These are phyloP conservation scores for Zaprionus ghesquierei DNA, from an alignment of 1,140 invertebrate genomes.

Conservation along the genomic window DNA sequence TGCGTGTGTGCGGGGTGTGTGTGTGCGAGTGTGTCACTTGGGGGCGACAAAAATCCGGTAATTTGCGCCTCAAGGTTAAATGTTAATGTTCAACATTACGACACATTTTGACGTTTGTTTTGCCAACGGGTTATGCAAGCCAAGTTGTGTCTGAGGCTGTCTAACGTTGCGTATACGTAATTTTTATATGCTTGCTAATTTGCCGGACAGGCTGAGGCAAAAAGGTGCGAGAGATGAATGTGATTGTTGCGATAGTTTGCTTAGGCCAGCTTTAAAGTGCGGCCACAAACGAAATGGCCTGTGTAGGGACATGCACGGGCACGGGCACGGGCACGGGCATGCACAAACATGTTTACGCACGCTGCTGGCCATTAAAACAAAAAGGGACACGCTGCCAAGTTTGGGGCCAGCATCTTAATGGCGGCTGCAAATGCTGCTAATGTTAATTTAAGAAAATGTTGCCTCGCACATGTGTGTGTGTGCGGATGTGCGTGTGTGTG, in stretches of 20 bases:
- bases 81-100: constrained; percentile 75
- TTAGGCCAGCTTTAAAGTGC: constrained; percentile 43
- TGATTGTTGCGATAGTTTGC: constrained; percentile 46
- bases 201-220: constrained; percentile 7
- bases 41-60: constrained; percentile 76
- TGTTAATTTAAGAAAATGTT: constrained; percentile 80
- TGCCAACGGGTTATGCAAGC: constrained; percentile 56
- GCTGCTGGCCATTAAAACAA: constrained; percentile 44
- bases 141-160: not conserved
- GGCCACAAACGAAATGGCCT: constrained; percentile 52
- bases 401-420: constrained; percentile 57
- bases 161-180: constrained; percentile 65
- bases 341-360: constrained; percentile 29
- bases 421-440: constrained; percentile 73
- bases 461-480: constrained; percentile 1
- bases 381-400: constrained; percentile 19
- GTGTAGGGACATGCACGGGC: no score
- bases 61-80: constrained; percentile 78
- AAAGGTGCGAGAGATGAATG: constrained; percentile 6
- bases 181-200: constrained; percentile 60
- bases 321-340: constrained; percentile 10
- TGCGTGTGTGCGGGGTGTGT: not conserved
- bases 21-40: constrained; percentile 27
- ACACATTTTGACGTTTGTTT: constrained; percentile 69
- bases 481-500: constrained; percentile 8